A percentile compares a stretch with the other conserved stretches of the same genome.
phyloP scores from a whole-genome alignment of 2,113 vertebrate species.

The Picathartes gymnocephalus region DNA sequence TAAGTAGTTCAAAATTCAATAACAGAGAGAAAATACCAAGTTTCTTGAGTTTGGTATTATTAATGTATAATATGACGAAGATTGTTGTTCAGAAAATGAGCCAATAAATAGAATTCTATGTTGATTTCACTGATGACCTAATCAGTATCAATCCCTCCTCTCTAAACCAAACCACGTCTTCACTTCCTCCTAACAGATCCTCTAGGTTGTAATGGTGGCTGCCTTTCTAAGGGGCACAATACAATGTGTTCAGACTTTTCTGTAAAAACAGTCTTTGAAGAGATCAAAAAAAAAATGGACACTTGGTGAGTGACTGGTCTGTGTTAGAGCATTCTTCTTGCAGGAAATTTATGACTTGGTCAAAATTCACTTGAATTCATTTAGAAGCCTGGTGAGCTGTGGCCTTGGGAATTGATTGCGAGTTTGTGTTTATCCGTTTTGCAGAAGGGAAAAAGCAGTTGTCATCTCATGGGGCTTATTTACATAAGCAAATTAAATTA shows the following conservation, averaged over 20 bases:
- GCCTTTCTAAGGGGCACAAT: not conserved
- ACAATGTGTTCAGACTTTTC: not conserved
- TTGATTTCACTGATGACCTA: not conserved
- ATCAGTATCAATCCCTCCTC: not conserved
- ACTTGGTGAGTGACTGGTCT: not conserved
- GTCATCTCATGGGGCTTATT: not conserved
- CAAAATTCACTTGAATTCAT: not conserved
- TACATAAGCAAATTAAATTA: not conserved
- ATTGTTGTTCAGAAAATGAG: not conserved
- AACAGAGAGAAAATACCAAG: not conserved
- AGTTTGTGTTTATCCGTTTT: not conserved
- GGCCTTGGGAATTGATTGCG: not conserved
- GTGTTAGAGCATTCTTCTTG: fast-evolving
- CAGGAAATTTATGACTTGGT: not conserved
- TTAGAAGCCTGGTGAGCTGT: not conserved
- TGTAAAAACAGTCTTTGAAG: not conserved
- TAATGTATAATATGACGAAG: fast-evolving
- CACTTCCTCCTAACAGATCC: not conserved
- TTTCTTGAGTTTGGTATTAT: not conserved
- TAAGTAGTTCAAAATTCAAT: not conserved
- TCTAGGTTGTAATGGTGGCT: not conserved
- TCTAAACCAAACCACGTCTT: not conserved
- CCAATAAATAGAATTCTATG: not conserved
- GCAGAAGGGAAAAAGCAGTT: not conserved
- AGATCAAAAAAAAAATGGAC: fast-evolving